Evolutionary conservation across 2,888 invertebrate genomes (phyloP), one percentile per base, ranked within the genome.

Genomic region (Scaptomyza flava): DNA sequence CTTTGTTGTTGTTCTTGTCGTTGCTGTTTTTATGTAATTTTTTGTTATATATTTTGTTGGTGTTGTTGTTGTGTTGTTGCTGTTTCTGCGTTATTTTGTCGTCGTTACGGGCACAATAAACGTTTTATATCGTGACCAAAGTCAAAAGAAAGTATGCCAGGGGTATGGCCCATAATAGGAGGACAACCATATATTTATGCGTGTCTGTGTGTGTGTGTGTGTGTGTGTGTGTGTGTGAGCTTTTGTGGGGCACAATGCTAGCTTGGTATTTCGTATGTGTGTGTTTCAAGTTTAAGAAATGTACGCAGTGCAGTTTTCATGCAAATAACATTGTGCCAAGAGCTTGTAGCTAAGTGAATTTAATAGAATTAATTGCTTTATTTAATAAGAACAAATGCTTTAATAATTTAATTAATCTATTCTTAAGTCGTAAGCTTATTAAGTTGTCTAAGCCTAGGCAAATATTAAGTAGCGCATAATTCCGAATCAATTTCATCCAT

Each of bases 61-160:
- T 43, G 71, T 74, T 67, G 73, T 23, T 23, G 23, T 4, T 23
- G 23, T 63, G 23, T 3, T 23, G 23, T 63, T 77, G 69, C 72
- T 80, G 70, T 77, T 87, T 71, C 53, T 72, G 61, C 63, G 63
- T 59, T 58, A 62, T 80, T 66, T 67, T 65, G 72, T 64, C 70
- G 73, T 68, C 72, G 69, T 73, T 77, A 68, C 81, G 77, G 68
- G 77, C 77, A 87, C 79, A 79, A 87, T 81, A 87, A 88, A 82
- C 86, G 87, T 74, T 88, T 87, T 87, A 72, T 81, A 78, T 89
- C 89, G 89, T 85, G 85, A 89, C 85, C 85, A 89, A 85, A 85
- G 85, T 89, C 85, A 85, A 87, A 85, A 72, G 85, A 89, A 86
- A 87, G 68, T 85, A 66, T 89, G 85, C 89, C 85, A 85, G 87